Percentiles rank a stretch among this genome's conserved stretches.
Evolutionary conservation across 2,888 invertebrate genomes (phyloP).

Genomic region (Drosophila maculinotata): DNA sequence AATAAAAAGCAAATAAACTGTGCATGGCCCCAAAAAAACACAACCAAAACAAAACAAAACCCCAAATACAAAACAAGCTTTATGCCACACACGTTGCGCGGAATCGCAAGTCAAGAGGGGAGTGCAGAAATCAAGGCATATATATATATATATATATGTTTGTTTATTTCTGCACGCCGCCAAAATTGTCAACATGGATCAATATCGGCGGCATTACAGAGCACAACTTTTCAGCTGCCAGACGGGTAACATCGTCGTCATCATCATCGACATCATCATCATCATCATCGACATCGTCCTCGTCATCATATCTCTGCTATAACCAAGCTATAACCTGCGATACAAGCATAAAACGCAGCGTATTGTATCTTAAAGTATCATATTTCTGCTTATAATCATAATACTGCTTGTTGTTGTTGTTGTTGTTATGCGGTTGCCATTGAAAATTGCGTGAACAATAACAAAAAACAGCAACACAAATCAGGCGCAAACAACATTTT

Average conservation of each 20-base stretch:
- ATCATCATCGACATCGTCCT: too few species aligned
- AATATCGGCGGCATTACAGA: conserved; percentile 41
- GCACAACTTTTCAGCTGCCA: conserved; percentile 15
- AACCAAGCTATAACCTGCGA: too few species aligned
- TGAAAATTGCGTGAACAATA: conserved; percentile 41
- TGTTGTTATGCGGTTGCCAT: conserved; percentile 12
- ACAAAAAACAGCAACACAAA: conserved; percentile 42
- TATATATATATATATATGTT: conserved; percentile 31
- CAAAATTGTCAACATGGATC: conserved; percentile 75
- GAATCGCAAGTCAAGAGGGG: conserved; percentile 14
- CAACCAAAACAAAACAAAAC: conserved; percentile 21
- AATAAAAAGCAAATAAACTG: conserved; percentile 64
- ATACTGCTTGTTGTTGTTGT: conserved; percentile 26
- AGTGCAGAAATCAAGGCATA: conserved; percentile 50
- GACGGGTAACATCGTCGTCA: conserved; percentile 32
- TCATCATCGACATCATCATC: too few species aligned
- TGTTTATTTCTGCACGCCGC: conserved; percentile 58
- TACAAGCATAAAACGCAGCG: conserved; percentile 61
- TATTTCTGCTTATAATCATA: conserved; percentile 66
- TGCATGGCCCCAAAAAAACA: conserved; percentile 25
- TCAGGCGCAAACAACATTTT: conserved; percentile 55
- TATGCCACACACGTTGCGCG: conserved; percentile 60
- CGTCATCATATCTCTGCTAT: conserved; percentile 47
- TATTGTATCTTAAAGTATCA: conserved; percentile 68
- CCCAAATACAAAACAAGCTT: conserved; percentile 38